Evolutionary conservation across 2,113 vertebrate species (phyloP), one percentile per base, ranked within the genome.

Genomic region (Megalops atlanticus): DNA sequence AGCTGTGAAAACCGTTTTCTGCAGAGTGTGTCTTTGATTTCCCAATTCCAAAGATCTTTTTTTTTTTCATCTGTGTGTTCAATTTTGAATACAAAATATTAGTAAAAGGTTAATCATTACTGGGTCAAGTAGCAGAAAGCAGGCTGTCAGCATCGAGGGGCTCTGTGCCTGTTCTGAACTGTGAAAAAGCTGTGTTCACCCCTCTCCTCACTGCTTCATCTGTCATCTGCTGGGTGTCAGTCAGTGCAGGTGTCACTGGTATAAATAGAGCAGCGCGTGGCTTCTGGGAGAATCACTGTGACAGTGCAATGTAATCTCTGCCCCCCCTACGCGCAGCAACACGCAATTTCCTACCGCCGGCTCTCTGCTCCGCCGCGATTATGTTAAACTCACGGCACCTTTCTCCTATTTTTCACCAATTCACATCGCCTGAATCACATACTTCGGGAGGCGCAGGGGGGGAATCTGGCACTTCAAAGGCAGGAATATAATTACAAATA

Each of bases 401-500:
- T 31, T 40, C 39, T 16, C 41, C 16, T 40, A 35, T 31, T 47
- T 79, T 68, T 72, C 41, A 33, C 41, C 78, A 47, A 68, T 72
- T 71, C 35, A 79, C 39, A 77, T 83, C 83, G 41, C 80, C 85
- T 52, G 76, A 86, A 88, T 86, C 84, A 85, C 87, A 89, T 87
- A 76, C 69, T 69, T 75, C 80, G 86, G 80, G 79, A 41, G 76
- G 49, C 38, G 38, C 38, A 15, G 24, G 27, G 24, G 27, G 40
- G 39, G 83, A 86, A 85, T 85, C 78, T 73, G 77, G 64, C 49
- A 38, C 73, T 82, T 86, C 86, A 86, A 81, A 84, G 87, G 86
- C 40, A 78, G 36, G 83, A 88, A 89, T 85, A 81, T 83, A 87
- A 89, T 89, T 89, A 84, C 81, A 38, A 79, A 76, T 58, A 76